A percentile compares a stretch with the other conserved stretches of the same genome.
Evolutionary conservation across 1,140 invertebrate genomes (phyloP).

Genomic region (Sitobion miscanthi): DNA sequence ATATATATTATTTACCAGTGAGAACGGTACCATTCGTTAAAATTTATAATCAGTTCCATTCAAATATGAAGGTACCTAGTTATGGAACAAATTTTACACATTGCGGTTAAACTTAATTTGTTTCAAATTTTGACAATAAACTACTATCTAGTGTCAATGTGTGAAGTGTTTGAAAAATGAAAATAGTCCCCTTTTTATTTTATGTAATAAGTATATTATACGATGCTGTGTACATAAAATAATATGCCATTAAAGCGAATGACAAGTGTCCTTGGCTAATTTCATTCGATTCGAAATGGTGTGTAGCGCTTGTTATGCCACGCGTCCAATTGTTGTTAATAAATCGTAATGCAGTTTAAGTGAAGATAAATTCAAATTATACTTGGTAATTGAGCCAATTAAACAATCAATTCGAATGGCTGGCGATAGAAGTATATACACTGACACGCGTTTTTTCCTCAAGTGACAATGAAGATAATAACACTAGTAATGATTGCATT

Average conservation of each 20-base stretch:
- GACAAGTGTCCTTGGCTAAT: slow-evolving; percentile 53
- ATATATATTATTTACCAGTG: neutral
- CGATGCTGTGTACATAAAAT: neutral
- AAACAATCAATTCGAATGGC: slow-evolving; percentile 53
- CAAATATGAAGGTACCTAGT: neutral
- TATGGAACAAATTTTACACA: neutral
- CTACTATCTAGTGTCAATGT: neutral
- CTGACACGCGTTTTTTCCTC: slow-evolving; percentile 7
- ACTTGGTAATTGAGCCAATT: slow-evolving; percentile 57
- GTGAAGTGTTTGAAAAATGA: neutral
- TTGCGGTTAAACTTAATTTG: neutral
- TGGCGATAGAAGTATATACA: neutral
- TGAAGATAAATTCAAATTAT: slow-evolving; percentile 57
- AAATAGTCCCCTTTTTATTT: slow-evolving; percentile 15
- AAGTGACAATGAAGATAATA: slow-evolving; percentile 39
- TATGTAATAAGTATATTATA: neutral
- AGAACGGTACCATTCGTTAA: neutral
- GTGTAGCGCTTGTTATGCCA: slow-evolving; percentile 40
- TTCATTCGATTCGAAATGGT: slow-evolving; percentile 40
- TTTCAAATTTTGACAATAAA: neutral
- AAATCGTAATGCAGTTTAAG: slow-evolving; percentile 57
- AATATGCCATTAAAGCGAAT: slow-evolving; percentile 25
- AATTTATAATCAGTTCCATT: neutral
- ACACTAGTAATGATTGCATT: slow-evolving; percentile 26
- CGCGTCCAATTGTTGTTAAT: slow-evolving; percentile 57